Conservation (phyloP, 2,888 invertebrate species). For the Mythimna loreyi region DNA sequence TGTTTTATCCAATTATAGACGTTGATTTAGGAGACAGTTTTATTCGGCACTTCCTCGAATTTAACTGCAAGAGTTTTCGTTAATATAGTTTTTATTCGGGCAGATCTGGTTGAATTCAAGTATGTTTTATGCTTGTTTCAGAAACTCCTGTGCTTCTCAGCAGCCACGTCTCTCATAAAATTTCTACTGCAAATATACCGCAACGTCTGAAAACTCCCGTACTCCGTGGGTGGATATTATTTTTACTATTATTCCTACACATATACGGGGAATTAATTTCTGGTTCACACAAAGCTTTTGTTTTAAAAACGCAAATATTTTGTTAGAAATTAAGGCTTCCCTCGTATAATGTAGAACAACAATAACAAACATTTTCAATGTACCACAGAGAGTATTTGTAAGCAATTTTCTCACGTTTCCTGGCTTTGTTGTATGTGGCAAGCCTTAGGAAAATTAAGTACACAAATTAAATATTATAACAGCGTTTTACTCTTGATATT, state of each 20-base stretch:
- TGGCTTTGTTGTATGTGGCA: slow-evolving; percentile 5
- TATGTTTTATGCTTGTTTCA: slow-evolving; percentile 50
- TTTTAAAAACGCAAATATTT: slow-evolving; percentile 59
- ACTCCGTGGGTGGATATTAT: slow-evolving; percentile 38
- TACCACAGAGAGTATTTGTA: slow-evolving; percentile 11
- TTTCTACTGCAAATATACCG: slow-evolving; percentile 36
- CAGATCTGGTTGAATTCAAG: slow-evolving; percentile 14
- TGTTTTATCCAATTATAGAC: slow-evolving; percentile 26
- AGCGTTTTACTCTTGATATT: background rate
- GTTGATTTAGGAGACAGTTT: slow-evolving; percentile 34
- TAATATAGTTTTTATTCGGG: slow-evolving; percentile 38
- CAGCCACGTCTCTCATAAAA: slow-evolving; percentile 45
- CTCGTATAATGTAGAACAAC: slow-evolving; percentile 42
- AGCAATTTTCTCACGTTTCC: slow-evolving; percentile 14
- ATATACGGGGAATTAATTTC: slow-evolving; percentile 46
- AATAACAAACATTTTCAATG: slow-evolving; percentile 40
- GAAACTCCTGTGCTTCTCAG: slow-evolving; percentile 34
- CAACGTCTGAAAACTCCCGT: slow-evolving; percentile 28
- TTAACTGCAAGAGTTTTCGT: slow-evolving; percentile 22
- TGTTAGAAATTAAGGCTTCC: slow-evolving; percentile 51
- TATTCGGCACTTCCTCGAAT: slow-evolving; percentile 16
- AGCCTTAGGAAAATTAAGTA: slow-evolving; percentile 1
- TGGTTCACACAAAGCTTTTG: slow-evolving; percentile 48
- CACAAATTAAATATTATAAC: too few relatives aligned
- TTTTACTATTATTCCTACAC: slow-evolving; percentile 34